Evolutionary conservation across 2,888 invertebrate genomes (phyloP).

Genomic region (Latrodectus elegans): DNA sequence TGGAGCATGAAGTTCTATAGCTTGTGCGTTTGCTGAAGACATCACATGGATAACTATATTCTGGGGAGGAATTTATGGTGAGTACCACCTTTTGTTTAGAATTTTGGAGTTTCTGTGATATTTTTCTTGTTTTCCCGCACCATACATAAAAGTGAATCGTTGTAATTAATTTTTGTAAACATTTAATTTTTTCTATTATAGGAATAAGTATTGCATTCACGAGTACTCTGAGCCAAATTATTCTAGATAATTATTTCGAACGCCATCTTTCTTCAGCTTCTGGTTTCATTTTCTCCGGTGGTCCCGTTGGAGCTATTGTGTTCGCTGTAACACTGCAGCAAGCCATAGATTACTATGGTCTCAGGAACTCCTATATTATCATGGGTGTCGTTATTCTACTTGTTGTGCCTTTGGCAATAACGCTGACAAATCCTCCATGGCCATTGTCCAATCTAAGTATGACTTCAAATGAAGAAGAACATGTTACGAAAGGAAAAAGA

Average conservation of each 20-base stretch:
- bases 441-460: too few species aligned
- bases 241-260: slow-evolving; percentile 56
- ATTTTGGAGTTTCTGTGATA: too few species aligned
- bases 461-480: background rate
- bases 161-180: background rate
- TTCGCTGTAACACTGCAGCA: slow-evolving; percentile 44
- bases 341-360: slow-evolving; percentile 28
- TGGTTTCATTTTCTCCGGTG: slow-evolving; percentile 62
- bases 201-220: slow-evolving; percentile 1
- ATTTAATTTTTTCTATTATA: background rate
- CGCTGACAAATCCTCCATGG: background rate
- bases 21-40: slow-evolving; percentile 51
- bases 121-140: too few species aligned
- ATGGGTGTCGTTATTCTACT: slow-evolving; percentile 46
- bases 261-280: slow-evolving; percentile 47
- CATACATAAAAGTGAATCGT: too few species aligned
- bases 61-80: slow-evolving; percentile 64
- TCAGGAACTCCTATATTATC: slow-evolving; percentile 45
- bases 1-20: slow-evolving; percentile 23
- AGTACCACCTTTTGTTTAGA: background rate
- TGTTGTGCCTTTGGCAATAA: background rate
- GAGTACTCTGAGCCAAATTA: background rate
- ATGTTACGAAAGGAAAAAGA: background rate
- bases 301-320: slow-evolving; percentile 61
- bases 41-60: slow-evolving; percentile 46